Base-by-base conservation (phyloP, 2,797 vertebrate species). In the Enteromius argenteus region DNA sequence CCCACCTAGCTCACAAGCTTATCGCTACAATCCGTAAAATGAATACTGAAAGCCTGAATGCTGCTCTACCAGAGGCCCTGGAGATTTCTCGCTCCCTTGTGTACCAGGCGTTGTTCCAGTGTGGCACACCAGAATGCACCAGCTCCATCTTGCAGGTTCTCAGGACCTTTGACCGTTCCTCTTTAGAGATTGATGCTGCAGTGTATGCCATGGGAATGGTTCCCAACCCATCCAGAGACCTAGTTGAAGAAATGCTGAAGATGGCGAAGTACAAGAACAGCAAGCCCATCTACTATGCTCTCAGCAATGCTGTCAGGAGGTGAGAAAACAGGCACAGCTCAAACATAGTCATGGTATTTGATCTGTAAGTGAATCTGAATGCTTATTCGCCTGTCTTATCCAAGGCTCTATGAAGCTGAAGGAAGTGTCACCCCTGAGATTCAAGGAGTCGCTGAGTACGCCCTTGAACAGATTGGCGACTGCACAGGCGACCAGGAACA, bases 81-180 rank as follows among this genome's bases (percentile, higher is more conserved):
- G 90, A 91, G 17, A 81, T 94, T 81, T 96, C 93, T 85, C 89
- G 93, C 53, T 91, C 95, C 27, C 89, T 99, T 90, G 96, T 96
- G 27, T 87, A 97, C 78, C 97, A 99, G 92, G 95, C 96, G 62
- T 92, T 99, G 91, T 91, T 92, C 78, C 98, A 99, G 92, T 99
- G 98, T 0, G 98, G 98, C 79, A 98, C 96, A 60, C 94, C 96
- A 14, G 96, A 97, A 87, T 99, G 98, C 91, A 97, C 94, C 84
- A 95, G 94, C 56, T 95, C 93, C 77, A 94, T 99, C 90, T 95
- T 99, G 91, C 95, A 95, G 85, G 94, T 97, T 89, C 92, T 99
- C 85, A 95, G 95, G 86, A 95, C 86, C 10, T 94, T 94, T 32
- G 92, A 94, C 0, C 87, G 86, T 51, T 91, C 94, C 23, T 92